Percentiles rank a stretch among this genome's conserved stretches.
Evolutionary conservation across 2,113 vertebrate genomes (phyloP).

Genomic region (Burhinus oedicnemus): DNA sequence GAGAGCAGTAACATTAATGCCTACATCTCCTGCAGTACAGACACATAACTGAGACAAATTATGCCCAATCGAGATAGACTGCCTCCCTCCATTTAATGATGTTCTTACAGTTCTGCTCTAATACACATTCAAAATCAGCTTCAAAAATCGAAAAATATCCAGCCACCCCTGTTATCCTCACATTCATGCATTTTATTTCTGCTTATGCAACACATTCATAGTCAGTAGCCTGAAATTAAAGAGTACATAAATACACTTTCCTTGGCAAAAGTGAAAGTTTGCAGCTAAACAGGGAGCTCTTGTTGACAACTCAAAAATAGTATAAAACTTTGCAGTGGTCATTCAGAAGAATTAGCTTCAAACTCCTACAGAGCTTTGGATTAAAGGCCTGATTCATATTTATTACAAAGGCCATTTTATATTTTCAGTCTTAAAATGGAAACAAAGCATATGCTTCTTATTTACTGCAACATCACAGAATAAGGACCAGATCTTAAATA

Average conservation of each 20-base stretch:
- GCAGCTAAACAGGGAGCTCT: not conserved
- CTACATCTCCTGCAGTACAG: slow-evolving; percentile 30
- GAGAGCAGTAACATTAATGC: slow-evolving; percentile 41
- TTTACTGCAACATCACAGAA: not conserved
- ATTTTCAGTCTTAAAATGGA: not conserved
- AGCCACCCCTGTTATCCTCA: not conserved
- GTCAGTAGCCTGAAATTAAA: not conserved
- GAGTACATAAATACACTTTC: not conserved
- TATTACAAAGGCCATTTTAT: not conserved
- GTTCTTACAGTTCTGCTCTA: slow-evolving; percentile 39
- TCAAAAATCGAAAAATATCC: slow-evolving; percentile 53
- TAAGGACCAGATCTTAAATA: not conserved
- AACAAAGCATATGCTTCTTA: not conserved
- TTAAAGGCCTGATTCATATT: not conserved
- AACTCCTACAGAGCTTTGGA: not conserved
- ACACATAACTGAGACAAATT: slow-evolving; percentile 49
- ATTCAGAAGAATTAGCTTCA: not conserved
- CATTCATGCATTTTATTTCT: slow-evolving; percentile 22
- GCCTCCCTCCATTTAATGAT: slow-evolving; percentile 53
- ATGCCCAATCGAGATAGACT: slow-evolving; percentile 7
- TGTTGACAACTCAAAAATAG: not conserved
- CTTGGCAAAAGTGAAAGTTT: not conserved
- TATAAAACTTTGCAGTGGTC: not conserved
- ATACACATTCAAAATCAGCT: slow-evolving; percentile 44
- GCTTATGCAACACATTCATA: slow-evolving; percentile 9